phyloP scores from a whole-genome alignment of 1,140 invertebrate genomes.

The Caenorhabditis brenneri region DNA sequence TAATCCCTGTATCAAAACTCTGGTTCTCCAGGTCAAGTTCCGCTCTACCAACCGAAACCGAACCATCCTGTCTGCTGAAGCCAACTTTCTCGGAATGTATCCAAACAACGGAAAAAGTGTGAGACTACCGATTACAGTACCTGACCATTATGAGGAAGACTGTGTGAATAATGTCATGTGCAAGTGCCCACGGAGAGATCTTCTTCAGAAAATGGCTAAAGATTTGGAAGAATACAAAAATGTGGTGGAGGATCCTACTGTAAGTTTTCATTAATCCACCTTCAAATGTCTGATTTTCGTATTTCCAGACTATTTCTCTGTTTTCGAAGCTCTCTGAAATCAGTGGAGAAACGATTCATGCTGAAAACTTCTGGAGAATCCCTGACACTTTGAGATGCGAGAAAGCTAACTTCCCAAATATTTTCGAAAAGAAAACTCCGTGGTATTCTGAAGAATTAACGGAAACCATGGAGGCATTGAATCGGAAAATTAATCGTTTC shows the following conservation, averaged over 20 bases:
- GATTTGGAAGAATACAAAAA: constrained; percentile 16
- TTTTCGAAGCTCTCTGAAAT: not conserved
- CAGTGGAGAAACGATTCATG: not conserved
- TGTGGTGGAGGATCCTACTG: not conserved
- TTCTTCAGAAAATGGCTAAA: not conserved
- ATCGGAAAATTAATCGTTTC: constrained; percentile 13
- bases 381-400: constrained; percentile 27
- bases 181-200: not conserved
- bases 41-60: constrained; percentile 13
- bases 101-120: not conserved
- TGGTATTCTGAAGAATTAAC: not conserved
- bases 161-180: constrained; percentile 29
- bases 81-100: constrained; percentile 27
- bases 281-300: not conserved
- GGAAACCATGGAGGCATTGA: not conserved
- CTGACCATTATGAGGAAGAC: not conserved
- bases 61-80: not conserved
- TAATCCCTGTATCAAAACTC: too few species aligned
- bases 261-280: not conserved
- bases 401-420: not conserved
- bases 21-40: not conserved
- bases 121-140: constrained; percentile 4
- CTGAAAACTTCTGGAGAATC: not conserved
- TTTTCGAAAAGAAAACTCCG: not conserved
- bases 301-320: not conserved